phyloP scores from a whole-genome alignment of 2,888 invertebrate genomes.

The Boloria selene region DNA sequence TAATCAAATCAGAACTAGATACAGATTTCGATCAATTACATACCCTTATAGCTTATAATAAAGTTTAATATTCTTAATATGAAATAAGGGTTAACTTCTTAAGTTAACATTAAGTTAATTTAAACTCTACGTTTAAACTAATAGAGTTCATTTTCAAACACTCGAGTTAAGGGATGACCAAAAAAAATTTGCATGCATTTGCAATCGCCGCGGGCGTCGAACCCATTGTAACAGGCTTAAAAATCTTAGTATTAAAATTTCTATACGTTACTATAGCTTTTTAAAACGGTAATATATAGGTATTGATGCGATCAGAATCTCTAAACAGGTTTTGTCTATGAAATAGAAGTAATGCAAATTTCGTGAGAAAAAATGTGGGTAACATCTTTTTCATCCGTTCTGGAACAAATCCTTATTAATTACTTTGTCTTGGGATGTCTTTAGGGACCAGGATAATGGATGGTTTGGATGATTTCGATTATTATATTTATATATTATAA shows the following conservation, averaged over 20 bases:
- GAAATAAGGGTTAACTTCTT: neutral
- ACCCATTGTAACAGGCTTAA: conserved; percentile 38
- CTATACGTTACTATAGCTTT: neutral
- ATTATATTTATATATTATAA: neutral
- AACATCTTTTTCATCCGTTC: conserved; percentile 19
- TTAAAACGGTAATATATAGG: conserved; percentile 22
- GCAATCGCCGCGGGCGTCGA: conserved; percentile 43
- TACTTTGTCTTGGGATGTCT: conserved; percentile 21
- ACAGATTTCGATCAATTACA: conserved; percentile 9
- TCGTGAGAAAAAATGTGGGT: conserved; percentile 33
- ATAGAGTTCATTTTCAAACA: conserved; percentile 13
- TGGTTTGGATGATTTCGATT: neutral
- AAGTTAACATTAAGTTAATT: neutral
- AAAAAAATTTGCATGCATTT: conserved; percentile 46
- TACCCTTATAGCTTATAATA: neutral
- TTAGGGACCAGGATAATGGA: conserved; percentile 11
- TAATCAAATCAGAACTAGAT: conserved; percentile 41
- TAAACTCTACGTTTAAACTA: neutral
- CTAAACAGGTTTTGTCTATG: conserved; percentile 62
- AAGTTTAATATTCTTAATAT: neutral
- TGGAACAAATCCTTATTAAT: conserved; percentile 39
- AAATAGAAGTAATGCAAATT: conserved; percentile 53
- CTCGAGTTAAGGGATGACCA: conserved; percentile 27
- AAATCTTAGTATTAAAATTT: neutral
- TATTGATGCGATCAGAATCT: conserved; percentile 59